Evolutionary conservation across 2,888 invertebrate species (phyloP), one percentile per base, ranked within the genome.

Genomic region (Syrista parreyssii): DNA sequence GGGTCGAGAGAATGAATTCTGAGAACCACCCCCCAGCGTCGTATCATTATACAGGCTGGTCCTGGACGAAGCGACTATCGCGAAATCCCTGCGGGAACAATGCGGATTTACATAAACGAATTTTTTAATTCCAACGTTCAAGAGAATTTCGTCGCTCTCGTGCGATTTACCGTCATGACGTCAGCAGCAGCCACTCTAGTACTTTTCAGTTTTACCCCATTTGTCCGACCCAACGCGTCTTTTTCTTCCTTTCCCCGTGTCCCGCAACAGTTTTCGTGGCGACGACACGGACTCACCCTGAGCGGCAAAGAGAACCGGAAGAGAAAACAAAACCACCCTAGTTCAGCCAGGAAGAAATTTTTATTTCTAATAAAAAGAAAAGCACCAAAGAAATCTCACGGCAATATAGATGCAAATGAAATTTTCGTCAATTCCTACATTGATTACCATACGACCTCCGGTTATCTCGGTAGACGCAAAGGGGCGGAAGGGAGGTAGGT

Each of bases 21-120:
- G 6, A 55, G 55, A 55, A 55, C 23, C 40, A 23, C 6, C 4
- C 40, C 40, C 6, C 9, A 34, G n/a, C 34, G 34, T 34, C 1
- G 55, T 55, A 55, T 55, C 23, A 55, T 55, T 23, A 55, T 55
- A 55, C 55, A 55, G 23, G 55, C 55, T 2, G 23, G 23, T 55
- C 23, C 55, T 23, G 23, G 9, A 30, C 34, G 55, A 71, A 75
- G 68, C 72, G 72, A 71, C 34, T 76, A 75, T 75, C 75, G 75
- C 30, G 30, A 71, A 68, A 74, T 40, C 55, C 55, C 55, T n/a
- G 9, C 55, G 55, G 55, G 55, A 55, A 55, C 12, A 68, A 73
- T 31, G 73, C 15, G 31, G 68, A 76, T 73, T 68, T 31, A 68
- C 34, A 76, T 68, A 68, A 68, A 68, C 73, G 35, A 76, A 69